Percentiles rank a stretch among this genome's conserved stretches.
Evolutionary conservation across 2,888 invertebrate species (phyloP).

Genomic region (Odontocolon sp.): DNA sequence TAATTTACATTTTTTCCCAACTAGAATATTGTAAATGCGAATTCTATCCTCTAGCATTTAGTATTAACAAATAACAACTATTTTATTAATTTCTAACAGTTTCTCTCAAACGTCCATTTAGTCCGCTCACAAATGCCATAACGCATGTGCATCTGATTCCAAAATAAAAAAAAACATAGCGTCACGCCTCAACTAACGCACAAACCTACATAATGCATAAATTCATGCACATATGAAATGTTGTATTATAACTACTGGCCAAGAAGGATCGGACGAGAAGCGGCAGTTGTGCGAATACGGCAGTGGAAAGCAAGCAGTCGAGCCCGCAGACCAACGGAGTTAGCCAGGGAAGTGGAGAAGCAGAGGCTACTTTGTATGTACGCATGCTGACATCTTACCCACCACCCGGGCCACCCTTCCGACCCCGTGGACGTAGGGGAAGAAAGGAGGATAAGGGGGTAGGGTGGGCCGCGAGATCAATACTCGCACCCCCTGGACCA

Average conservation of each 20-base stretch:
- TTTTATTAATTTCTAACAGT: neutral
- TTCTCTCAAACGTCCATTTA: neutral
- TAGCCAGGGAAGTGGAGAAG: slow-evolving; percentile 52
- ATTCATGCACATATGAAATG: neutral
- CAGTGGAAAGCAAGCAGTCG: slow-evolving; percentile 44
- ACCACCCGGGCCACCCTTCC: slow-evolving; percentile 73
- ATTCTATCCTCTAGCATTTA: too few species aligned
- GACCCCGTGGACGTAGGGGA: slow-evolving; percentile 66
- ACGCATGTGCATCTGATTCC: slow-evolving; percentile 37
- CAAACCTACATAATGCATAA: slow-evolving; percentile 1
- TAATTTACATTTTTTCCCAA: too few species aligned
- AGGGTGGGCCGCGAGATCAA: slow-evolving; percentile 78
- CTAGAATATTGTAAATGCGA: too few species aligned
- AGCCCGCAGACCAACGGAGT: slow-evolving; percentile 42
- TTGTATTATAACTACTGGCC: slow-evolving; percentile 27
- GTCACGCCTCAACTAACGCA: slow-evolving; percentile 10
- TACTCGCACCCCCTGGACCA: slow-evolving; percentile 79
- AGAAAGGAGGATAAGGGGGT: slow-evolving; percentile 47
- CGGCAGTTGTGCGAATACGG: slow-evolving; percentile 43
- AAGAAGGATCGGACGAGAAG: slow-evolving; percentile 30
- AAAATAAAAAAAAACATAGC: slow-evolving; percentile 6
- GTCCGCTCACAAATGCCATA: neutral
- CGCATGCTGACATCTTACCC: slow-evolving; percentile 80
- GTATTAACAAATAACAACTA: neutral
- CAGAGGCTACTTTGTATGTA: slow-evolving; percentile 80